phyloP scores from a whole-genome alignment of 2,797 vertebrate genomes.

The Acridotheres tristis region DNA sequence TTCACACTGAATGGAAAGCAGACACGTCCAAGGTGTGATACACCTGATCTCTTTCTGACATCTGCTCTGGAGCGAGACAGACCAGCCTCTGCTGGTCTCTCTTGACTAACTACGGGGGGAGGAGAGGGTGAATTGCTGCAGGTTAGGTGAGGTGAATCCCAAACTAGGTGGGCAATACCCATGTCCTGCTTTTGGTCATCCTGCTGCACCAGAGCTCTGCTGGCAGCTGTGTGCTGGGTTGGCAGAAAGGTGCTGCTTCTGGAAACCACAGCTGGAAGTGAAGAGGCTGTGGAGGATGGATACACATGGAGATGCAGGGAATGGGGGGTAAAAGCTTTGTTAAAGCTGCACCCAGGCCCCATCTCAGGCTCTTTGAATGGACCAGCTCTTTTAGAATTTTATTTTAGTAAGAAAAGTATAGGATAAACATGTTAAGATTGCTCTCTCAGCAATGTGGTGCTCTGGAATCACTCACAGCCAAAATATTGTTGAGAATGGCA shows the following conservation, averaged over 20 bases:
- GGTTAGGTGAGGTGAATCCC: neutral
- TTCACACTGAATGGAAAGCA: neutral
- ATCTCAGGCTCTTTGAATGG: neutral
- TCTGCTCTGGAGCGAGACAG: slow-evolving; percentile 1
- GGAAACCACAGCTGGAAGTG: neutral
- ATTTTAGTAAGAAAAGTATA: neutral
- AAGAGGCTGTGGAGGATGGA: neutral
- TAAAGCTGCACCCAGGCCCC: neutral
- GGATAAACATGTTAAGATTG: neutral
- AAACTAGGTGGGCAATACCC: neutral
- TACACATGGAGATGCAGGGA: rapidly evolving
- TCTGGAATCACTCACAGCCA: neutral
- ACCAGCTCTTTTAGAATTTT: neutral
- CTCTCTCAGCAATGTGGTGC: neutral
- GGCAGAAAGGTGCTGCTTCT: neutral
- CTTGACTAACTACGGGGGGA: rapidly evolving
- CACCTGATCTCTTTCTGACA: slow-evolving; percentile 16
- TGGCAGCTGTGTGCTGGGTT: rapidly evolving
- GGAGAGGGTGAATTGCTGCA: neutral
- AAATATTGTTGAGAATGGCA: neutral
- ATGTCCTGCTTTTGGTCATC: neutral
- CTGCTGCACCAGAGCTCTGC: rapidly evolving
- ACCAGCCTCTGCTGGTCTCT: neutral
- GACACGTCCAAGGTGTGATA: neutral
- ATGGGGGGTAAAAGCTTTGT: neutral